Evolutionary conservation across 2,797 vertebrate species (phyloP).

Genomic region (Emys orbicularis): DNA sequence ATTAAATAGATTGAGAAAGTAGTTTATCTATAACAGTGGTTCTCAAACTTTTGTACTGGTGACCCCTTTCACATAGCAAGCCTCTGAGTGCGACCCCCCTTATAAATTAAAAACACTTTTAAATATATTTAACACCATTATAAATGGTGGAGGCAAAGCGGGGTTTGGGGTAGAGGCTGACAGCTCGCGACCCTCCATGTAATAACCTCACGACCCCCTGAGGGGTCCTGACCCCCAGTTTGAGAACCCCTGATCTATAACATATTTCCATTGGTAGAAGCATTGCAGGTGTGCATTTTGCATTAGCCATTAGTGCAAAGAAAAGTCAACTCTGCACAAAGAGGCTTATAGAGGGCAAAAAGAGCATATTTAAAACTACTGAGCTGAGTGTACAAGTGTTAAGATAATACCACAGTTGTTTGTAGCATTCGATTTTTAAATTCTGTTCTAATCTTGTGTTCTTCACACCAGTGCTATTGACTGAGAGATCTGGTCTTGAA

Average conservation of each 20-base stretch:
- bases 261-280: background rate
- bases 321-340: background rate
- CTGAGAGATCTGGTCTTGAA: background rate
- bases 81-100: too few species aligned
- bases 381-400: background rate
- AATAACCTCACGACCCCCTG: too few species aligned
- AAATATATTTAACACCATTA: too few species aligned
- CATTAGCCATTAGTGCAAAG: background rate
- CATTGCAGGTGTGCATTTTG: background rate
- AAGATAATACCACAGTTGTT: background rate
- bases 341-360: background rate
- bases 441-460: background rate
- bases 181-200: too few species aligned
- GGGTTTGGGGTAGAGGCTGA: too few species aligned
- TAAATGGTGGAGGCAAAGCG: too few species aligned
- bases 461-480: rapidly evolving
- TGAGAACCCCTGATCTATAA: background rate
- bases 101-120: too few species aligned
- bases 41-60: too few species aligned
- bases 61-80: too few species aligned
- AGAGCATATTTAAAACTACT: background rate
- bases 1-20: background rate
- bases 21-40: background rate
- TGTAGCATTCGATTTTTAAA: background rate
- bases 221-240: too few species aligned